phyloP scores from a whole-genome alignment of 2,888 invertebrate genomes.

The Helleia helle region DNA sequence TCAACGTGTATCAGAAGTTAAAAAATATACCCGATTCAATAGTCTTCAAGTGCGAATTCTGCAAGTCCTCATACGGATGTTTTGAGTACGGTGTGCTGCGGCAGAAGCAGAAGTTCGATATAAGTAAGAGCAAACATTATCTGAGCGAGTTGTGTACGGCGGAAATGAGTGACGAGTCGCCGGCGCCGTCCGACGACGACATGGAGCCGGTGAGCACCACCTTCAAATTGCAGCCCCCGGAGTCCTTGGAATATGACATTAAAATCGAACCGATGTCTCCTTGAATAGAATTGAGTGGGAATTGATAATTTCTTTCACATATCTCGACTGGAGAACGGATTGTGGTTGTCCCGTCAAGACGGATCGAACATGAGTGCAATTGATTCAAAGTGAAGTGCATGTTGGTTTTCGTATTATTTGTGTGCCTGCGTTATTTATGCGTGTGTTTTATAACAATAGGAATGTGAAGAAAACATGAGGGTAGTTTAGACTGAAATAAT shows the following conservation, averaged over 20 bases:
- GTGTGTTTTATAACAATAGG: too few relatives aligned
- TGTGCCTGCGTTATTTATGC: too few relatives aligned
- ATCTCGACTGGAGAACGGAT: too few relatives aligned
- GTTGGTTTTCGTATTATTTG: too few relatives aligned
- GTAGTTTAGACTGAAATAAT: too few relatives aligned
- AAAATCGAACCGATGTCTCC: conserved; percentile 30
- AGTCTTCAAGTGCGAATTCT: conserved; percentile 42
- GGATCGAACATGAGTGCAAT: too few relatives aligned
- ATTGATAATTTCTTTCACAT: too few relatives aligned
- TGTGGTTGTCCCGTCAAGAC: too few relatives aligned
- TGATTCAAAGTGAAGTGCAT: too few relatives aligned
- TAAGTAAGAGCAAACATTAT: conserved; percentile 37
- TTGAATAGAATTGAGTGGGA: too few relatives aligned
- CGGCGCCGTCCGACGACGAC: conserved; percentile 21
- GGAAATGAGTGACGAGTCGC: conserved; percentile 46
- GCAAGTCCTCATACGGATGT: conserved; percentile 32
- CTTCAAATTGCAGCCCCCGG: conserved; percentile 31
- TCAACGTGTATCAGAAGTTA: conserved; percentile 30
- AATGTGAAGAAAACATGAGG: too few relatives aligned
- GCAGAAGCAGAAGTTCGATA: conserved; percentile 31
- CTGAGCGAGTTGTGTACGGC: conserved; percentile 52
- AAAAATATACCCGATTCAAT: conserved; percentile 35
- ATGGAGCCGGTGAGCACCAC: conserved; percentile 41
- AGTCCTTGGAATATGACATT: conserved; percentile 19
- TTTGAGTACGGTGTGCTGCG: conserved; percentile 44